Evolutionary conservation across 2,113 vertebrate species (phyloP).

Genomic region (Siphamia tubifer): DNA sequence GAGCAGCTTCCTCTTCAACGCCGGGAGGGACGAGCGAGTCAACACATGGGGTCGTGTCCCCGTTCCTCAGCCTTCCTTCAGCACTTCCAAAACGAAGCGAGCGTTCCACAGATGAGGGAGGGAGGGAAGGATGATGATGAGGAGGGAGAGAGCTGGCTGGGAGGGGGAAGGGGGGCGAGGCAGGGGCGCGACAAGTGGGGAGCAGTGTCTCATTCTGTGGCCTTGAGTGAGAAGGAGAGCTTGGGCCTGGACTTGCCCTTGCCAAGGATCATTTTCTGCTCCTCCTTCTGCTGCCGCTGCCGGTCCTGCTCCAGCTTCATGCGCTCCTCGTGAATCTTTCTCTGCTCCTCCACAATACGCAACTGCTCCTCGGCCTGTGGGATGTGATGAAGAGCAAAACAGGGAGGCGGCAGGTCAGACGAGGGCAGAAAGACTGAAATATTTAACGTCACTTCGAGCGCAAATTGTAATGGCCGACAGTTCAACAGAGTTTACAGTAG

Average conservation of each 20-base stretch:
- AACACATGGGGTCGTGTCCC: not conserved
- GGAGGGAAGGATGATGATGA: slow-evolving; percentile 53
- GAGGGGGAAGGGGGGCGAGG: slow-evolving; percentile 1
- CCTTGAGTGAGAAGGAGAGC: slow-evolving; percentile 97
- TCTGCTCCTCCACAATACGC: slow-evolving; percentile 99
- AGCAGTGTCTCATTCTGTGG: slow-evolving; percentile 85
- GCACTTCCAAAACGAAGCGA: slow-evolving; percentile 97
- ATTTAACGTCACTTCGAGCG: no score
- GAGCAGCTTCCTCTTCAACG: slow-evolving; percentile 41
- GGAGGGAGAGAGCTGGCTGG: slow-evolving; percentile 7
- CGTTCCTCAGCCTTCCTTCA: slow-evolving; percentile 56
- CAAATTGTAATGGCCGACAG: no score
- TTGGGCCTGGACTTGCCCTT: slow-evolving; percentile 99
- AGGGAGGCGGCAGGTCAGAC: not conserved
- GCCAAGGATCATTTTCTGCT: slow-evolving; percentile 99
- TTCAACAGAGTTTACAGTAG: no score
- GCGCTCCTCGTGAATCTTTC: slow-evolving; percentile 99
- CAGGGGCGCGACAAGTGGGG: slow-evolving; percentile 14
- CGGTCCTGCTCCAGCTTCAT: slow-evolving; percentile 99
- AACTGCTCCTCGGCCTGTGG: slow-evolving; percentile 97
- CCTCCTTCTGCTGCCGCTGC: slow-evolving; percentile 98
- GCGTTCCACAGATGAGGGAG: slow-evolving; percentile 85
- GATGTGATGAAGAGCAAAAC: not conserved
- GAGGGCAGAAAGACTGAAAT: not conserved
- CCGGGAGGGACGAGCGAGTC: slow-evolving; percentile 7